phyloP scores from a whole-genome alignment of 2,113 vertebrate genomes.

The Malaclemys terrapin region DNA sequence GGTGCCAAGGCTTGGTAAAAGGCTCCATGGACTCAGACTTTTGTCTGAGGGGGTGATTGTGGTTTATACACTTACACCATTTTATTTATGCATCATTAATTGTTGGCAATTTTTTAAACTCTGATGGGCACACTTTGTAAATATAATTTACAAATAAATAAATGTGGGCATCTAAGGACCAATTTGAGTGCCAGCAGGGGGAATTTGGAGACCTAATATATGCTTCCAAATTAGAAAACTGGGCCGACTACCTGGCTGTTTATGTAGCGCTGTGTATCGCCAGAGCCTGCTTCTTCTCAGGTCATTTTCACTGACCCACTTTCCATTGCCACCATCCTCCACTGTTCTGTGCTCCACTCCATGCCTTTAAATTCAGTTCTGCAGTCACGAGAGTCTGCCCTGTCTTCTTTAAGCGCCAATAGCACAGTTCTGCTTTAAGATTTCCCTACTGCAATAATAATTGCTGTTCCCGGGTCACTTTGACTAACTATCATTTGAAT shows the following conservation, averaged over 20 bases:
- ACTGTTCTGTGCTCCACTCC: neutral
- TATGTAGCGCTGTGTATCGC: neutral
- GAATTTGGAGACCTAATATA: neutral
- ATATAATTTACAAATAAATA: neutral
- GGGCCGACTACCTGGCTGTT: neutral
- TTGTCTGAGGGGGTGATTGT: neutral
- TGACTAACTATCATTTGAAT: neutral
- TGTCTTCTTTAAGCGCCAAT: neutral
- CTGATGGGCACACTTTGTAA: neutral
- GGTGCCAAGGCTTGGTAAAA: neutral
- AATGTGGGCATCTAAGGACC: neutral
- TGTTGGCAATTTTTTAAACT: neutral
- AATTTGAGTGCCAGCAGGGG: neutral
- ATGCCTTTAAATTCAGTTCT: neutral
- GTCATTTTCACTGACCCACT: neutral
- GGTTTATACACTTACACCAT: neutral
- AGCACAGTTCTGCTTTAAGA: neutral
- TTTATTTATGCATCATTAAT: fast-evolving
- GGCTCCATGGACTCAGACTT: fast-evolving
- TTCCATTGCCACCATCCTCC: neutral
- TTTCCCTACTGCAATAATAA: neutral
- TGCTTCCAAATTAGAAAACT: neutral
- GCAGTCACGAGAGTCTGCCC: neutral
- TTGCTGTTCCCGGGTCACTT: neutral
- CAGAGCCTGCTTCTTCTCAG: neutral